Conservation (phyloP, 2,888 invertebrate species). For the Lymantria dispar region DNA sequence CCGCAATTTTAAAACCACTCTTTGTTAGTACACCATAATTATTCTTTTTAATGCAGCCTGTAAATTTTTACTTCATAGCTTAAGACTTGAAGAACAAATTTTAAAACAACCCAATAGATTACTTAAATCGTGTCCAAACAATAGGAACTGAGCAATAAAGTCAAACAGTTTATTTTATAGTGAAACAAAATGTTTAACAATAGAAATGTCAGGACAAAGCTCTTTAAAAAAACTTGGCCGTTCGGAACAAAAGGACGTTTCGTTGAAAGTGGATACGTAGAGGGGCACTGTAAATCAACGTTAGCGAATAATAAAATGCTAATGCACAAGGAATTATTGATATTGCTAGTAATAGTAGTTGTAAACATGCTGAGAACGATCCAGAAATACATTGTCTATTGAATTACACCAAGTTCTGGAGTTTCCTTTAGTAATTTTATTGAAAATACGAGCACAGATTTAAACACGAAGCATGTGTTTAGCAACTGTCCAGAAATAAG, state of each 20-base stretch:
- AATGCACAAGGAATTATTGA: constrained; percentile 30
- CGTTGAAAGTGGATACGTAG: constrained; percentile 51
- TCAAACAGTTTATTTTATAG: constrained; percentile 69
- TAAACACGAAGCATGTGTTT: no score
- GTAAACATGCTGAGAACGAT: background rate
- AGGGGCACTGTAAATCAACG: constrained; percentile 61
- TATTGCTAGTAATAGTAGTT: constrained; percentile 27
- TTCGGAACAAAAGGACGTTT: constrained; percentile 69
- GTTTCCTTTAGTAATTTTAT: background rate
- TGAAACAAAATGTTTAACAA: constrained; percentile 55
- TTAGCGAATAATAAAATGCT: constrained; percentile 58
- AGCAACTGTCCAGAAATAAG: no score
- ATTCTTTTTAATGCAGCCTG: no score
- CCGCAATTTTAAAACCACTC: background rate
- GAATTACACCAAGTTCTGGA: background rate
- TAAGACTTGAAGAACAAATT: constrained; percentile 13
- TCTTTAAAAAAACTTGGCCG: constrained; percentile 66
- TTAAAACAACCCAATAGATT: constrained; percentile 37
- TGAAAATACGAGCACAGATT: background rate
- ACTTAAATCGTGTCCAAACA: constrained; percentile 45
- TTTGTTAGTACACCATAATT: constrained; percentile 3
- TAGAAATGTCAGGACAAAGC: constrained; percentile 68
- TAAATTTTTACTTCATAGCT: constrained; percentile 8
- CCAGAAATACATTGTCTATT: background rate
- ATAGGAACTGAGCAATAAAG: constrained; percentile 55